Evolutionary conservation across 2,888 invertebrate genomes (phyloP), one percentile per base, ranked within the genome.

Genomic region (Branchellion lobata): DNA sequence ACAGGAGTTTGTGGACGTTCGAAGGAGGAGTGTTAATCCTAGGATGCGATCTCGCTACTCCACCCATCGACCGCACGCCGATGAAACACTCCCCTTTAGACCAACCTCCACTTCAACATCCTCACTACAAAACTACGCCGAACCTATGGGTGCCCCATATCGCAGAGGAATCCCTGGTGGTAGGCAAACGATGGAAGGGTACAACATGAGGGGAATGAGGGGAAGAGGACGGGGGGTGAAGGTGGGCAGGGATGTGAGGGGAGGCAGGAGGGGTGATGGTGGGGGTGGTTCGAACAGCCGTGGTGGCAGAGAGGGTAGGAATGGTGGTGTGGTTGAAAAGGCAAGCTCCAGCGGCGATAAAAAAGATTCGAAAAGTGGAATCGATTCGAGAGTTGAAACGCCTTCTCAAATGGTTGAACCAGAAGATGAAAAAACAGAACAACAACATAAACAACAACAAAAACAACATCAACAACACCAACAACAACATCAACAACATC

Each of bases 201-300:
- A 51, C 24, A 21, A n/a, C 18, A 47, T 11, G 51, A 27, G 24
- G 1, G 29, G 11, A 1, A 11, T 1, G 47, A 74, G 47, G 47
- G 51, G 51, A 1, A 74, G 74, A 31, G 47, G 51, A 18, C 36
- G 47, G 51, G 51, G 51, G 1, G 51, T 1, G 27, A 29, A 74
- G 24, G 40, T 47, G 47, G 47, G 1, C 24, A 40, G 74, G 40
- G 40, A 29, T n/a, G 47, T 14, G 2, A 47, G 47, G 47, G 47
- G 47, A 47, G 36, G 27, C n/a, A 40, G 40, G 40, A 47, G 47
- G 47, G 47, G 74, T 40, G 74, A 74, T n/a, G 47, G 74, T 31
- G 29, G 34, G 33, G n/a, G 40, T 31, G 47, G 47, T 21, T 40
- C 14, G 34, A 2, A 2, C 18, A 74, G 29, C 24, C 18, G 29